phyloP scores from a whole-genome alignment of 1,140 invertebrate species.

The Meloidogyne chitwoodi region DNA sequence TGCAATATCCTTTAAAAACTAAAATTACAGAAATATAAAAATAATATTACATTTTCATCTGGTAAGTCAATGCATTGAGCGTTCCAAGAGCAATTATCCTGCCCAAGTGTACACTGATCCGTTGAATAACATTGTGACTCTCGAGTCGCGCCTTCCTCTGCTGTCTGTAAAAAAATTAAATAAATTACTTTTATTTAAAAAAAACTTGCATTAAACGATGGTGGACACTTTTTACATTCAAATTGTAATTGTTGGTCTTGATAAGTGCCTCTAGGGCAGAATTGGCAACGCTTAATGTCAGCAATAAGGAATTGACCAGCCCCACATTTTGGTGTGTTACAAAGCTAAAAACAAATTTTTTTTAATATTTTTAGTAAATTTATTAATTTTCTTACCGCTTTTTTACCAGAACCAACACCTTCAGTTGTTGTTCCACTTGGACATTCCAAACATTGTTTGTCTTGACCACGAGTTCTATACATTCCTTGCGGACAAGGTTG shows the following conservation, averaged over 20 bases:
- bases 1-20: constrained; percentile 66
- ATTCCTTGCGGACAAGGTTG: constrained; percentile 84
- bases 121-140: constrained; percentile 60
- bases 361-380: neutral
- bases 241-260: constrained; percentile 85
- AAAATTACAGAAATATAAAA: neutral
- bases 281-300: constrained; percentile 74
- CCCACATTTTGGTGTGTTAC: constrained; percentile 70
- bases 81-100: constrained; percentile 64
- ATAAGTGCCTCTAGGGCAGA: constrained; percentile 85
- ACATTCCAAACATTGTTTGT: constrained; percentile 81
- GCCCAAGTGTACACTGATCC: constrained; percentile 59
- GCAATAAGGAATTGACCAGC: constrained; percentile 77
- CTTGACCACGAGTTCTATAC: constrained; percentile 79
- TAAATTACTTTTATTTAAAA: neutral
- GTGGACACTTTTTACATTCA: constrained; percentile 78
- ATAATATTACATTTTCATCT: constrained; percentile 68
- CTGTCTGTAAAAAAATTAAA: neutral
- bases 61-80: constrained; percentile 81
- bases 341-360: constrained; percentile 60
- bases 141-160: constrained; percentile 47
- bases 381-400: constrained; percentile 62
- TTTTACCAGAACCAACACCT: constrained; percentile 74
- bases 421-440: constrained; percentile 82
- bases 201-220: constrained; percentile 71